Evolutionary conservation across 2,888 invertebrate genomes (phyloP).

Genomic region (Spilarctia lutea): DNA sequence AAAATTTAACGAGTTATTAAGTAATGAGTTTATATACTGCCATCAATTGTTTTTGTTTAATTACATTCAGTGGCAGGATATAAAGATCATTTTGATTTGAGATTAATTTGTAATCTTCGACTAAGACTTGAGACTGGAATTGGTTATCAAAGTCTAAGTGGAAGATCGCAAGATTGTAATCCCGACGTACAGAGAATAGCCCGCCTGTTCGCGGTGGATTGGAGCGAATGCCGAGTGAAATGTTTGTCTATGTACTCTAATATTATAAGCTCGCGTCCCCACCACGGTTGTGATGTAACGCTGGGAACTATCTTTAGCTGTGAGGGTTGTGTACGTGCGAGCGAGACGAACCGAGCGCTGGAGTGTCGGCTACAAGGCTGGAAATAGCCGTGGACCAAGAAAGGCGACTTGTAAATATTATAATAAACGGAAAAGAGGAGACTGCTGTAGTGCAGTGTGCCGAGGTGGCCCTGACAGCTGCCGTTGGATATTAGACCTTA

Average conservation of each 20-base stretch:
- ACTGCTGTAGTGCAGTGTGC: constrained; percentile 86
- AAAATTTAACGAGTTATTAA: constrained; percentile 19
- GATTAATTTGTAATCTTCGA: constrained; percentile 32
- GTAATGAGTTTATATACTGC: constrained; percentile 27
- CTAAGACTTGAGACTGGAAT: constrained; percentile 21
- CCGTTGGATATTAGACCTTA: constrained; percentile 67
- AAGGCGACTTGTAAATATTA: constrained; percentile 87
- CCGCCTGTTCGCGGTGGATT: constrained; percentile 72
- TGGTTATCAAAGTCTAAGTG: constrained; percentile 45
- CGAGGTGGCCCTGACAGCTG: constrained; percentile 76
- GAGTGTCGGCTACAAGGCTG: constrained; percentile 78
- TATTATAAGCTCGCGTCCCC: constrained; percentile 85
- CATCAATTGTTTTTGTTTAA: background rate
- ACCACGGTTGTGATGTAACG: constrained; percentile 84
- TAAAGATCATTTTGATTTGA: constrained; percentile 24
- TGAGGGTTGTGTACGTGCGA: constrained; percentile 67
- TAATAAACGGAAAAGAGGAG: constrained; percentile 84
- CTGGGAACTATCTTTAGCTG: constrained; percentile 80
- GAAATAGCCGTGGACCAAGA: constrained; percentile 88
- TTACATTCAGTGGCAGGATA: constrained; percentile 27
- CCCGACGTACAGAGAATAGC: constrained; percentile 74
- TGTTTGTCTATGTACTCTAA: constrained; percentile 85
- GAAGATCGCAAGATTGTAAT: constrained; percentile 53
- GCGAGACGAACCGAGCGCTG: constrained; percentile 72
- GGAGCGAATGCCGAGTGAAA: constrained; percentile 84